Base-by-base conservation (phyloP, 2,797 vertebrate genomes). In the Scolopax bukidnonensis region DNA sequence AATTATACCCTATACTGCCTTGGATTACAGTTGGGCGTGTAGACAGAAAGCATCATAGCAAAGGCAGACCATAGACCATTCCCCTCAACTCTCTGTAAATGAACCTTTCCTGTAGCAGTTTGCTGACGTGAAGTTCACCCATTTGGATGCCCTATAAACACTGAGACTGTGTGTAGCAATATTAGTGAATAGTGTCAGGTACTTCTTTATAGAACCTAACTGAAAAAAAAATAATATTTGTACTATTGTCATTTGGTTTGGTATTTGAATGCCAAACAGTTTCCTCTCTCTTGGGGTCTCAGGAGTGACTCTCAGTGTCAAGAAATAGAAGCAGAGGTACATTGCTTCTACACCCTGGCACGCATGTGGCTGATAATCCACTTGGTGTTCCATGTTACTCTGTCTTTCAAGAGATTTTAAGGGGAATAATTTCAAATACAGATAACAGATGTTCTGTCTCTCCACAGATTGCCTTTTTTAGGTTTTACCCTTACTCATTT, bases 11-110 rank as follows among this genome's bases (percentile, higher is more conserved):
- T 67, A 32, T 48, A 83, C 43, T 93, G 84, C 75, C 30, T 45
- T 81, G 85, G 71, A 59, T 91, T 86, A 82, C n/a, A 87, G 64
- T 25, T 89, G 36, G 68, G 48, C 28, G 43, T 47, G 64, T 47
- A 95, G 90, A 95, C 71, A 80, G 83, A 90, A 74, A 86, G 30
- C 50, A 81, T 43, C 89, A 47, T 36, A 77, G 76, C 63, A 87
- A 91, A 94, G 50, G 53, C 53, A 89, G 84, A 84, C 77, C 77
- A 69, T 27, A 64, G 82, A n/a, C 73, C 59, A 48, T 50, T 90
- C 38, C 77, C 65, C 68, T 90, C 87, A 94, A 84, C 51, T 83
- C 57, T 79, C 47, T 60, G 71, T 60, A 80, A 74, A 94, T 78
- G n/a, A 65, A 41, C 73, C 67, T 93, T 82, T 91, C 47, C 47